Percentiles rank a stretch among this genome's conserved stretches.
Evolutionary conservation across 2,113 vertebrate genomes (phyloP).

Genomic region (Oriolus oriolus): DNA sequence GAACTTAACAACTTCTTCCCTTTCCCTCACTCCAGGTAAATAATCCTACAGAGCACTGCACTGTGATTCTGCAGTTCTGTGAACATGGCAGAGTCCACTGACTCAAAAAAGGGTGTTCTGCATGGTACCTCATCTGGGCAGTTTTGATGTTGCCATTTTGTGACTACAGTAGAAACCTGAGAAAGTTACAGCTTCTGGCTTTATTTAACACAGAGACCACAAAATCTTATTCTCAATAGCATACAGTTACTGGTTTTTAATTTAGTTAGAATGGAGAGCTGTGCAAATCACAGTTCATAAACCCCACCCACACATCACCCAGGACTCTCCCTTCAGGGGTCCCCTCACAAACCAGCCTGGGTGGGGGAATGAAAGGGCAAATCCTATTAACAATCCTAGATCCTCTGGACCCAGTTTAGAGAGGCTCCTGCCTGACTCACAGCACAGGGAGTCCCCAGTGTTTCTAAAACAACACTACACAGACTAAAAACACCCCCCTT

Average conservation of each 20-base stretch:
- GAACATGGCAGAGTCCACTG: background rate
- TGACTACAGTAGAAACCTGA: background rate
- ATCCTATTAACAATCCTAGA: conserved; percentile 2
- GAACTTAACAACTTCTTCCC: background rate
- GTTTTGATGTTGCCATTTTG: background rate
- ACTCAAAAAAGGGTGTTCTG: background rate
- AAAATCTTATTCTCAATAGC: background rate
- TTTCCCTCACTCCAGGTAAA: background rate
- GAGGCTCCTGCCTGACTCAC: background rate
- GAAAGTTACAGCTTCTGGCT: background rate
- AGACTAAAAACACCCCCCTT: background rate
- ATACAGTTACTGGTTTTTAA: conserved; percentile 52
- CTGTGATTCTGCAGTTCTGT: background rate
- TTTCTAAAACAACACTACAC: background rate
- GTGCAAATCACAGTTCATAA: conserved; percentile 47
- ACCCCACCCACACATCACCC: background rate
- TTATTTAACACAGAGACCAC: background rate
- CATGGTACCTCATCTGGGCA: background rate
- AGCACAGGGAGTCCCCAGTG: background rate
- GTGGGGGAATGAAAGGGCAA: background rate
- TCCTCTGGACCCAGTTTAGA: background rate
- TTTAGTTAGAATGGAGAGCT: conserved; percentile 37
- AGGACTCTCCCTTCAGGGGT: background rate
- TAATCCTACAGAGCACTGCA: background rate
- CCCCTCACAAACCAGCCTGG: background rate